phyloP scores from a whole-genome alignment of 2,888 invertebrate genomes.

The Omphaloscelis lunosa region DNA sequence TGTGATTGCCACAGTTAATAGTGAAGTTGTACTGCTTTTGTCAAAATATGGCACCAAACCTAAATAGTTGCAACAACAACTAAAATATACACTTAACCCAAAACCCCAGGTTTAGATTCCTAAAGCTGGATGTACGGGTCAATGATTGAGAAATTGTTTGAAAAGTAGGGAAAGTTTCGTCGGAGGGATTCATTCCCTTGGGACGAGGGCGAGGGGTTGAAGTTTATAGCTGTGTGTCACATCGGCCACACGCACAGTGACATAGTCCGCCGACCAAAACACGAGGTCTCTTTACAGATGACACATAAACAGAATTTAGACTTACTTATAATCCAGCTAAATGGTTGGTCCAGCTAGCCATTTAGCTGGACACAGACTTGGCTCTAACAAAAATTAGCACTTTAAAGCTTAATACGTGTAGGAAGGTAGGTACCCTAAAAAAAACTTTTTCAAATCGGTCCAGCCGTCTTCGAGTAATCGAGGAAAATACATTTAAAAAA shows the following conservation, averaged over 20 bases:
- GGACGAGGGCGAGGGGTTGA: not conserved
- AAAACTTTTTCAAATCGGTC: no score
- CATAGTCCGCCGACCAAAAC: not conserved
- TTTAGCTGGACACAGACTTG: no score
- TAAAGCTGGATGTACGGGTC: not conserved
- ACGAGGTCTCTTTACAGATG: not conserved
- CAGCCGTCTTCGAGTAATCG: no score
- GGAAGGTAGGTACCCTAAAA: no score
- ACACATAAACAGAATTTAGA: not conserved
- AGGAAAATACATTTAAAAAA: no score
- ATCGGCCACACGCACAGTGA: not conserved
- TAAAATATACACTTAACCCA: not conserved
- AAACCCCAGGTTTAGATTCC: not conserved
- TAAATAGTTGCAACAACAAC: constrained; percentile 1
- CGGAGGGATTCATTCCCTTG: not conserved
- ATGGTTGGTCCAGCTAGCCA: no score
- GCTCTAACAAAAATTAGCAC: no score
- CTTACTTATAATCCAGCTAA: no score
- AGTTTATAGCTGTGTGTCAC: not conserved
- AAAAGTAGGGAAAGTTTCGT: constrained; percentile 2
- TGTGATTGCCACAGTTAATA: not conserved
- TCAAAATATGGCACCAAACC: not conserved
- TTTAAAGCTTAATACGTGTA: no score
- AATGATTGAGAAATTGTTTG: not conserved
- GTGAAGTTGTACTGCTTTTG: not conserved